Percentiles rank a stretch among this genome's conserved stretches.
phyloP scores from a whole-genome alignment of 2,797 vertebrate species.

The Yasuhikotakia modesta region DNA sequence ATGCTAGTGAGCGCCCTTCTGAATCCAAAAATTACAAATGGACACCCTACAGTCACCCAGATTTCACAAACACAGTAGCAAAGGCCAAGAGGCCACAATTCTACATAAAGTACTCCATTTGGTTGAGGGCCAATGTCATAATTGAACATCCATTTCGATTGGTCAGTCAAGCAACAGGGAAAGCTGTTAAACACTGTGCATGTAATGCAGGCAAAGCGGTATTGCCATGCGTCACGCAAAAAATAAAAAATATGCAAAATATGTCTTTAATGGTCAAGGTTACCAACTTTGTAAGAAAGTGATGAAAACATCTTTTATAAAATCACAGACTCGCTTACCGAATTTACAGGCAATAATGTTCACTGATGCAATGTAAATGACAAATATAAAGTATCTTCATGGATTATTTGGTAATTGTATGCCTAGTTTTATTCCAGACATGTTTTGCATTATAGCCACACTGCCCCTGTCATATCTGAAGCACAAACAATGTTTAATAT shows the following conservation, averaged over 20 bases:
- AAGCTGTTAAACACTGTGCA: too few species aligned
- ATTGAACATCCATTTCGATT: too few species aligned
- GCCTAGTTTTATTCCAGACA: not conserved
- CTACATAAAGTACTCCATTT: not conserved
- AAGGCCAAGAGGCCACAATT: not conserved
- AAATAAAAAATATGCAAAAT: too few species aligned
- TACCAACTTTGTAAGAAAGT: too few species aligned
- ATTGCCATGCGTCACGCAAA: too few species aligned
- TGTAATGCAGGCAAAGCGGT: too few species aligned
- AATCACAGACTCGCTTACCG: constrained; percentile 49
- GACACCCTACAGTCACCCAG: not conserved
- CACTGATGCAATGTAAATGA: not conserved
- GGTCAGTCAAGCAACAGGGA: too few species aligned
- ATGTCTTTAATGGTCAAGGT: too few species aligned
- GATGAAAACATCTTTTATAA: too few species aligned
- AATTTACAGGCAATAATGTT: constrained; percentile 56
- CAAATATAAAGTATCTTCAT: not conserved
- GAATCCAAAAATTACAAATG: not conserved
- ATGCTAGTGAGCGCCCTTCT: not conserved
- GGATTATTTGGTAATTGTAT: not conserved
- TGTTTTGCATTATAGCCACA: not conserved
- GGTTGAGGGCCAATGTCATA: not conserved
- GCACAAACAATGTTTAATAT: not conserved
- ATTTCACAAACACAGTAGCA: not conserved
- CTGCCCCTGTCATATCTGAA: not conserved